phyloP scores from a whole-genome alignment of 2,113 vertebrate species.

The Alexandromys fortis region DNA sequence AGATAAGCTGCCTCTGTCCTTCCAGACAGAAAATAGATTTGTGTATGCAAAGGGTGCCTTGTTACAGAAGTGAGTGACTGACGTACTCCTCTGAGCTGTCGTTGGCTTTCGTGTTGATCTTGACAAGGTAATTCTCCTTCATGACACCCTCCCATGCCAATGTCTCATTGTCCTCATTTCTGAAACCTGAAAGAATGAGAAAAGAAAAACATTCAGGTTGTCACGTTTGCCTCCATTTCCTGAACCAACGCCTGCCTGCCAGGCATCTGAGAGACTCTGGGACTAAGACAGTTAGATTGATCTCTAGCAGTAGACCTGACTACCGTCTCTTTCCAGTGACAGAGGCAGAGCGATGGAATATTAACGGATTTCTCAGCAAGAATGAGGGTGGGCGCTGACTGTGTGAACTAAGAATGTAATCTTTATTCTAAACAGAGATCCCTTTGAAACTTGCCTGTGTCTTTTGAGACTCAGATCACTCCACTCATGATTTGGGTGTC shows the following conservation, averaged over 20 bases:
- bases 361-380: background rate
- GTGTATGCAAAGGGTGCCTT: fast-evolving
- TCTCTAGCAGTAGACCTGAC: background rate
- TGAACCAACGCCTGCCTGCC: background rate
- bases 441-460: background rate
- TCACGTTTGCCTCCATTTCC: background rate
- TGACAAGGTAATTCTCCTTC: conserved; percentile 91
- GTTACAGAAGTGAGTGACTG: background rate
- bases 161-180: conserved; percentile 87
- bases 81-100: conserved; percentile 87
- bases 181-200: conserved; percentile 82
- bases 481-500: background rate
- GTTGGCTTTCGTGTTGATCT: conserved; percentile 85
- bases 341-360: fast-evolving
- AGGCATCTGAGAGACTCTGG: background rate
- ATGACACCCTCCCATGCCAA: conserved; percentile 90
- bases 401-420: background rate
- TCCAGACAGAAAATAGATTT: too few species aligned
- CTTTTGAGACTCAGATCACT: background rate
- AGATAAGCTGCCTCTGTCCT: background rate
- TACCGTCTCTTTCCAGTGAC: background rate
- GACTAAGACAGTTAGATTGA: fast-evolving
- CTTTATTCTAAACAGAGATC: background rate
- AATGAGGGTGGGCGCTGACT: background rate
- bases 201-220: background rate